Percentiles rank a stretch among this genome's conserved stretches.
Conservation (phyloP, 1,140 invertebrate species). For the Ostrea denselamellosa region DNA sequence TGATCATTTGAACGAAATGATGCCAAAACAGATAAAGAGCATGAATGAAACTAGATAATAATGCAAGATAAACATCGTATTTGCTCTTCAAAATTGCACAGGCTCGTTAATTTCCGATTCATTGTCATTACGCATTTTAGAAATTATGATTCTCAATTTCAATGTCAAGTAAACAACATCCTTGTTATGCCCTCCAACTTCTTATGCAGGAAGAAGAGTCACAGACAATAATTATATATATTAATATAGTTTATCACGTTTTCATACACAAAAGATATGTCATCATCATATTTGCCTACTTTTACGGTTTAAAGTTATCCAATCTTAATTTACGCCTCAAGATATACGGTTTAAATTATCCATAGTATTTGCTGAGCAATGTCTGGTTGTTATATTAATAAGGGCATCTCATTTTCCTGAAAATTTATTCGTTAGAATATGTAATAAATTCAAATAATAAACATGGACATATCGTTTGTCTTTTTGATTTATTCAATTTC, state of each 20-base stretch:
- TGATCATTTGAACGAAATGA: no score
- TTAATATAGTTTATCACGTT: slow-evolving; percentile 4
- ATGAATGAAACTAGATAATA: no score
- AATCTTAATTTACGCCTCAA: not conserved
- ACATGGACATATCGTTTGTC: slow-evolving; percentile 37
- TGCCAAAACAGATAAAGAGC: no score
- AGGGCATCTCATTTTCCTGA: not conserved
- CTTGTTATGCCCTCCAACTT: not conserved
- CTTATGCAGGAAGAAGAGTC: not conserved
- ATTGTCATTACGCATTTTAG: no score
- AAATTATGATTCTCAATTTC: no score
- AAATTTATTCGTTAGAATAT: slow-evolving; percentile 23
- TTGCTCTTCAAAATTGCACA: no score
- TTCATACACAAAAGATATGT: not conserved
- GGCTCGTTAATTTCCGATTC: no score
- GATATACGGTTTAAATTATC: slow-evolving; percentile 8
- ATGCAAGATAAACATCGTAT: no score
- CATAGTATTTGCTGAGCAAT: not conserved
- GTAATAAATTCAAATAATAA: slow-evolving; percentile 8
- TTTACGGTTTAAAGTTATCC: not conserved
- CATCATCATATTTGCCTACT: slow-evolving; percentile 18
- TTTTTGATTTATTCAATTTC: slow-evolving; percentile 29
- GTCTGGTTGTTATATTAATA: not conserved
- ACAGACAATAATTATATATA: not conserved
- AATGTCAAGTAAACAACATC: not conserved